A percentile compares a stretch with the other conserved stretches of the same genome.
These are phyloP conservation scores for Odontesthes bonariensis DNA, from an alignment of 2,113 vertebrate species.

Conservation along the genomic window DNA sequence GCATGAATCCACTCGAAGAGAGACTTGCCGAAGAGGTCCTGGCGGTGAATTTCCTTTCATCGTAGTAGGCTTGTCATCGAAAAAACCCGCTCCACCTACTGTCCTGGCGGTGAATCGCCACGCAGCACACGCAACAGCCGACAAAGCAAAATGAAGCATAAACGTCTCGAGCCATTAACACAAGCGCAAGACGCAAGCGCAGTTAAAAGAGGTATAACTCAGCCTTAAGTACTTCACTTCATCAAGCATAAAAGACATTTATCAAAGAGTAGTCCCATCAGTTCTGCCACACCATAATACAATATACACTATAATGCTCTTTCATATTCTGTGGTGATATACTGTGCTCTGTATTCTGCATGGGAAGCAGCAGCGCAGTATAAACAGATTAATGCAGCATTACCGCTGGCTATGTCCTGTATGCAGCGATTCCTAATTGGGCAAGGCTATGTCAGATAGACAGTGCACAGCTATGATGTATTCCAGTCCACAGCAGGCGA, in stretches of 20 bases:
- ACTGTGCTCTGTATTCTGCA: conserved; percentile 24
- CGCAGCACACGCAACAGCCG: too few species aligned
- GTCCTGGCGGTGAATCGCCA: too few species aligned
- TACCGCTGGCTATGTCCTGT: conserved; percentile 48
- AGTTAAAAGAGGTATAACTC: too few species aligned
- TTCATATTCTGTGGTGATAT: conserved; percentile 8
- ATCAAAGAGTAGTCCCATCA: conserved; percentile 2
- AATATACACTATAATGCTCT: neutral
- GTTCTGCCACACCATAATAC: conserved; percentile 2
- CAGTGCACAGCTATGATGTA: conserved; percentile 56
- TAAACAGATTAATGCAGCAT: conserved; percentile 69
- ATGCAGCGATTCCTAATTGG: conserved; percentile 63
- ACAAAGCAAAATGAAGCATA: too few species aligned
- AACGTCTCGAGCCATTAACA: too few species aligned
- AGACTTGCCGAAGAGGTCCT: too few species aligned
- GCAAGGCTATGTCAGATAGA: conserved; percentile 53
- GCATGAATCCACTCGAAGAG: too few species aligned
- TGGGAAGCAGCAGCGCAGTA: conserved; percentile 40
- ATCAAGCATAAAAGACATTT: neutral
- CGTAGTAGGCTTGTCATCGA: too few species aligned
- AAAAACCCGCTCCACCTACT: too few species aligned
- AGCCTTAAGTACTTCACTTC: too few species aligned
- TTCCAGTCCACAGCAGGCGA: conserved; percentile 62
- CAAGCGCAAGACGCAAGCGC: too few species aligned
- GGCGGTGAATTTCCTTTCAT: too few species aligned